These are phyloP conservation scores for Myiotriccus ornatus DNA, from an alignment of 2,797 vertebrate genomes.

Conservation along the genomic window DNA sequence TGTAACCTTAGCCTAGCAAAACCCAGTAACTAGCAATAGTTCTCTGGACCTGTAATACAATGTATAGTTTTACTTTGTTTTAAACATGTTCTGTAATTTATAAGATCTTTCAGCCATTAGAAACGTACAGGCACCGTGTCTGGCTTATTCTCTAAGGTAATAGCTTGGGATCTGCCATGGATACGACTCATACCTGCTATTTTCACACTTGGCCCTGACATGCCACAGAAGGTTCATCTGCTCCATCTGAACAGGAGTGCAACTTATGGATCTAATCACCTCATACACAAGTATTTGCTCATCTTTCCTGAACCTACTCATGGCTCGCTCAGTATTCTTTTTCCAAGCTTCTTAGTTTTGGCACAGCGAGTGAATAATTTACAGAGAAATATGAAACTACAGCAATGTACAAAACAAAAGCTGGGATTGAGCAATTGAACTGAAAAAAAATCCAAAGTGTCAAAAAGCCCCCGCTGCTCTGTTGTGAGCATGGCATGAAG, in stretches of 20 bases:
- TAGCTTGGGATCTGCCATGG: background rate
- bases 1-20: constrained; percentile 20
- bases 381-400: background rate
- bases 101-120: background rate
- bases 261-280: background rate
- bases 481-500: background rate
- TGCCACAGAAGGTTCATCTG: background rate
- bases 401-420: background rate
- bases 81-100: background rate
- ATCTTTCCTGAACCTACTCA: background rate
- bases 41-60: background rate
- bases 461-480: constrained; percentile 8
- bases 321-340: background rate
- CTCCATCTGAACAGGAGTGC: background rate
- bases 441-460: constrained; percentile 4
- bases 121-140: background rate
- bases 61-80: background rate
- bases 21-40: background rate
- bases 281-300: background rate
- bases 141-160: background rate
- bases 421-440: constrained; percentile 8
- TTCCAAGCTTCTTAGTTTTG: background rate
- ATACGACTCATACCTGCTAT: rapidly evolving
- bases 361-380: background rate
- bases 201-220: background rate